Conservation (phyloP, 37 sponge, comb jelly and placozoan genomes). For the Chondrilla cf. caribensis region DNA sequence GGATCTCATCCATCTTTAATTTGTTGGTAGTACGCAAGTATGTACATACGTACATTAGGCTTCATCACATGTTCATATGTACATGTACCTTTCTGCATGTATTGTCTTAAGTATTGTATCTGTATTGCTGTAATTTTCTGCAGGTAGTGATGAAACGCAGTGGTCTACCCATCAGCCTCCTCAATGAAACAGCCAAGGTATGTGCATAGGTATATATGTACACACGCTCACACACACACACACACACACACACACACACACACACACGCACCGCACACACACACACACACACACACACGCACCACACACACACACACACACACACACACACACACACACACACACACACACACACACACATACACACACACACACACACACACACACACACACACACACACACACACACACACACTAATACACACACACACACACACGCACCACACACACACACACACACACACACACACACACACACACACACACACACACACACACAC, state of each 20-base stretch:
- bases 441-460: neutral
- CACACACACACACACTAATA: neutral
- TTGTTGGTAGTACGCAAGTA: no score
- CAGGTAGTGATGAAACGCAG: constrained; percentile 91
- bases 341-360: neutral
- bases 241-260: no score
- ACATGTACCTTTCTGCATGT: no score
- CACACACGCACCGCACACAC: no score
- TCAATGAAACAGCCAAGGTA: constrained; percentile 91
- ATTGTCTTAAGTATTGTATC: no score
- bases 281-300: neutral
- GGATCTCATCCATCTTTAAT: no score
- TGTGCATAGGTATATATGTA: neutral
- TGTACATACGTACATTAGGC: no score
- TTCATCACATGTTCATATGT: no score
- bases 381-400: neutral
- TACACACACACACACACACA: neutral
- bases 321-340: neutral
- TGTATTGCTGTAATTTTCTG: no score
- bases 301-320: neutral
- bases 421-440: neutral
- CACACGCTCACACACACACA: no score
- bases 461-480: no score
- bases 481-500: neutral
- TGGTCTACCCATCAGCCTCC: constrained; percentile 87